phyloP scores from a whole-genome alignment of 2,888 invertebrate species.

The Boloria selene region DNA sequence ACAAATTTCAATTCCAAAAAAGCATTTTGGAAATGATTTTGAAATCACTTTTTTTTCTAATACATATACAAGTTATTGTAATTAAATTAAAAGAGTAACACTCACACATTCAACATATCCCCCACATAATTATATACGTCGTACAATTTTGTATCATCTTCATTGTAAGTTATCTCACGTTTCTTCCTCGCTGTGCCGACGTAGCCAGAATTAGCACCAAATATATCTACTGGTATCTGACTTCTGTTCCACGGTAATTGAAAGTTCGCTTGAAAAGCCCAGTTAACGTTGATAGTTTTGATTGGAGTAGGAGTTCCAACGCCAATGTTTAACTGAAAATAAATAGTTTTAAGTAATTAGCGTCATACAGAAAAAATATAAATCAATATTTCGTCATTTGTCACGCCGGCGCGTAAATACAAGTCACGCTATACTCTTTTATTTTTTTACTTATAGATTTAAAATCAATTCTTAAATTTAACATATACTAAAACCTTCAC shows the following conservation, averaged over 20 bases:
- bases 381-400: too few relatives aligned
- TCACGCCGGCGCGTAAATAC: too few relatives aligned
- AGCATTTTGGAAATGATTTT: too few relatives aligned
- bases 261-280: slow-evolving; percentile 75
- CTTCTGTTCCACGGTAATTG: slow-evolving; percentile 72
- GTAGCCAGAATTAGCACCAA: slow-evolving; percentile 63
- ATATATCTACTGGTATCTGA: slow-evolving; percentile 69
- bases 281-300: slow-evolving; percentile 65
- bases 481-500: too few relatives aligned
- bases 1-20: too few relatives aligned
- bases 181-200: slow-evolving; percentile 57
- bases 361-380: too few relatives aligned
- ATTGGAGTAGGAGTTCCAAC: slow-evolving; percentile 65
- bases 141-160: slow-evolving; percentile 60
- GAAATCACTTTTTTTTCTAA: too few relatives aligned
- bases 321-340: slow-evolving; percentile 70
- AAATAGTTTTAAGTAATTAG: background rate
- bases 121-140: slow-evolving; percentile 72
- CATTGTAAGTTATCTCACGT: slow-evolving; percentile 55
- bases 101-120: slow-evolving; percentile 61
- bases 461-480: too few relatives aligned
- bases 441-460: too few relatives aligned
- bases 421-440: too few relatives aligned
- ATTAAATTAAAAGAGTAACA: background rate
- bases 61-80: background rate